Percentiles rank a stretch among this genome's conserved stretches.
Evolutionary conservation across 2,797 vertebrate genomes (phyloP).

Genomic region (Oreonectes daqikongensis): DNA sequence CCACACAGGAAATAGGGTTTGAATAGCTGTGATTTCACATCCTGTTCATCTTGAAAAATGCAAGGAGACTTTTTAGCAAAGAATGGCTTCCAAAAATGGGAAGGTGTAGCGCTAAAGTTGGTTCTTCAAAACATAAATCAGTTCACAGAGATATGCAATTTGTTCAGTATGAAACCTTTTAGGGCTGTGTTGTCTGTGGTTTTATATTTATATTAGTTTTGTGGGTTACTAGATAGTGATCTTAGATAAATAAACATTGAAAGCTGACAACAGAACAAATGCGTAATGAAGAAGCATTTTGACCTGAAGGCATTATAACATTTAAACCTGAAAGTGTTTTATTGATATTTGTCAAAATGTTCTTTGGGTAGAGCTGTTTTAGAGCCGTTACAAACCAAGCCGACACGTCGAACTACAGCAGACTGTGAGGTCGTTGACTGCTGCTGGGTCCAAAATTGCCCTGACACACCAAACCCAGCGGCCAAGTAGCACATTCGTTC

Average conservation of each 20-base stretch:
- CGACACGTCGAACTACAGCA: too few species aligned
- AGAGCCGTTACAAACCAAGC: too few species aligned
- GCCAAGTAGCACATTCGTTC: too few species aligned
- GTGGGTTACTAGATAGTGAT: not conserved
- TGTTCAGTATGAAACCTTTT: not conserved
- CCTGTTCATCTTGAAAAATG: constrained; percentile 50
- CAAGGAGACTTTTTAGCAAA: constrained; percentile 6
- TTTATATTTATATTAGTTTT: not conserved
- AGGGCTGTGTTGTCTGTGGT: not conserved
- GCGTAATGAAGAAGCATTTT: not conserved
- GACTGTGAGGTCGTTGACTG: too few species aligned
- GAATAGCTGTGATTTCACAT: constrained; percentile 61
- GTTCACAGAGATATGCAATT: not conserved
- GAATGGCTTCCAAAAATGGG: too few species aligned
- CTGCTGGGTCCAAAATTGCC: too few species aligned
- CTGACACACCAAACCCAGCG: too few species aligned
- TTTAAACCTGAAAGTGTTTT: not conserved
- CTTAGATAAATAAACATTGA: not conserved
- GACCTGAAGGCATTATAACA: not conserved
- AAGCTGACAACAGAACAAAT: not conserved
- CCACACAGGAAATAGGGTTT: constrained; percentile 55
- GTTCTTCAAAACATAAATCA: not conserved
- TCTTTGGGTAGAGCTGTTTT: not conserved
- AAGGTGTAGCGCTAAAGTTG: too few species aligned
- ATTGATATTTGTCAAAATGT: not conserved